Evolutionary conservation across 2,113 vertebrate species (phyloP), one percentile per base, ranked within the genome.

Genomic region (Genyomyrus donnyi): DNA sequence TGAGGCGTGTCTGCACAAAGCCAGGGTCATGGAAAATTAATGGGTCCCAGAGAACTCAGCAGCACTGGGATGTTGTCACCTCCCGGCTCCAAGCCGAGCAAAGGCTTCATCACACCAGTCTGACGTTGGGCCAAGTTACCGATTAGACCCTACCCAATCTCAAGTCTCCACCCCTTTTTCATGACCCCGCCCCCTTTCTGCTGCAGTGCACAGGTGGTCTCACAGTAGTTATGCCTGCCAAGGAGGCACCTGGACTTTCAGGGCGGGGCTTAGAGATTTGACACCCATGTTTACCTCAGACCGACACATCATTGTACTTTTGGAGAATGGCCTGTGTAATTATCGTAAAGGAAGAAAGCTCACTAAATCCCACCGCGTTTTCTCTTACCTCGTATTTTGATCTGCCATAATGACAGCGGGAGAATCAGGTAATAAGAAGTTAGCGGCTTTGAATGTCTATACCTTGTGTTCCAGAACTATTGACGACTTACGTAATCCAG

Each of bases 51-150:
- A 89, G 91, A 88, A 89, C 87, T 89, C 89, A 90, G 90, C 88
- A 90, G 89, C 90, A 91, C 83, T 91, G 91, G 92, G 93, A 92
- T 92, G 90, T 90, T 93, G 92, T 93, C 93, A 92, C 92, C 89
- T 90, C 85, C 91, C 92, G 87, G 92, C 93, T 88, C 50, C 24
- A 58, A 83, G 91, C 92, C 91, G 88, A 62, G 62, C 58, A 53
- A 85, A 45, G 77, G 87, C 91, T 90, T 85, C 88, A 90, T 91
- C 53, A 74, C 88, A 89, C 90, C 88, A 90, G 49, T 80, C 70
- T 90, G 84, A 62, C 56, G 85, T 48, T 66, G 66, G 66, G 58
- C 80, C 87, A 70, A 88, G 8, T 13, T 45, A 19, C 24, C 27
- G 50, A 52, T 35, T 21, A 53, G 53, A 17, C 86, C 24, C 49